Percentiles rank a stretch among this genome's conserved stretches.
These are phyloP conservation scores for Patella pellucida DNA, from an alignment of 2,888 invertebrate genomes.

Conservation along the genomic window DNA sequence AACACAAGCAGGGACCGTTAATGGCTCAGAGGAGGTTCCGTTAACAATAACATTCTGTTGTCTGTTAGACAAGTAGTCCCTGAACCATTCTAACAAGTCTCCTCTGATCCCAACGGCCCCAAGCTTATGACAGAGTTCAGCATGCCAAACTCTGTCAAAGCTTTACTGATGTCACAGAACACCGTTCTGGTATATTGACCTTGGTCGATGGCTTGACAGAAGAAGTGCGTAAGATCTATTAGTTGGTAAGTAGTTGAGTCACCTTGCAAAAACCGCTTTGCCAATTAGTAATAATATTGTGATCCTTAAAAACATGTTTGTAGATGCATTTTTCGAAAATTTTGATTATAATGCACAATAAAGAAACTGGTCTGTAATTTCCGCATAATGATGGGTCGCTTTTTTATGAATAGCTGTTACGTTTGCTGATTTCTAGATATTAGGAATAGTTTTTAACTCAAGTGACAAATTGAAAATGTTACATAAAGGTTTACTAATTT, in stretches of 20 bases:
- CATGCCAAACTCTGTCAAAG: background rate
- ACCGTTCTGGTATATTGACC: background rate
- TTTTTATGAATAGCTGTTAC: no score
- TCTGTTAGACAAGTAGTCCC: background rate
- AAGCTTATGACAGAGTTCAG: background rate
- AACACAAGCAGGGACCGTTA: background rate
- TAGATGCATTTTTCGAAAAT: conserved; percentile 1
- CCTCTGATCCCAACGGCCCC: background rate
- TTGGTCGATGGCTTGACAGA: background rate
- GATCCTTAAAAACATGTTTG: background rate
- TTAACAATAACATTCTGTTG: background rate
- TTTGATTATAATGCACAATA: background rate
- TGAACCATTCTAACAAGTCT: background rate
- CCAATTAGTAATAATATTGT: background rate
- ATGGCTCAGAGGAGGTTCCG: background rate
- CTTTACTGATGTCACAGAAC: background rate
- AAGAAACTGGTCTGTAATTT: no score
- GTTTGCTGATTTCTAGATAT: no score
- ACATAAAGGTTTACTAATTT: no score
- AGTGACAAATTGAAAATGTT: no score
- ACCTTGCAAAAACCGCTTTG: background rate
- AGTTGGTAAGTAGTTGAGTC: background rate
- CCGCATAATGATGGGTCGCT: no score
- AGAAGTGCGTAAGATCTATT: background rate
- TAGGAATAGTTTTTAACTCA: no score